Evolutionary conservation across 2,888 invertebrate species (phyloP), one percentile per base, ranked within the genome.

Genomic region (Drosophila helvetica): DNA sequence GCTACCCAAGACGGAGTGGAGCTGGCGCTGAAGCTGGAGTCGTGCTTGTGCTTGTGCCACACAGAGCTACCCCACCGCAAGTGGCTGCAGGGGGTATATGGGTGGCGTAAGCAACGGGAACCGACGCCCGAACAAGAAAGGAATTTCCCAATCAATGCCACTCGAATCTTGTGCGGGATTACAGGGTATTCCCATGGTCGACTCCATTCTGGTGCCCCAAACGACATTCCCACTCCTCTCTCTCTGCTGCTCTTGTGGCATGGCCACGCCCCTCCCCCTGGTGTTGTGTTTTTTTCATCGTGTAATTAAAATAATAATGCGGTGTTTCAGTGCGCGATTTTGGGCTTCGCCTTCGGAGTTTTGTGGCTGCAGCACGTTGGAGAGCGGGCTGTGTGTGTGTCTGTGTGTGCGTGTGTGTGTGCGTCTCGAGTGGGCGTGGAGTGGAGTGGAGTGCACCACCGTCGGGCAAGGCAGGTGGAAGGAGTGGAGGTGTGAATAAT

Each of bases 271-370:
- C 15, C 45, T 38, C 22, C 27, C 22, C 45, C 33, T 17, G 1
- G 18, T n/a, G 27, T 42, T 46, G 25, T 33, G 30, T 19, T 54
- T 71, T 66, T 72, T 86, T 53, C 78, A 52, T 75, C 38, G 71
- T 86, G 86, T 80, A 86, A 81, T 81, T 81, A 81, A 83, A 81
- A 86, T 81, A 81, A 81, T 81, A 81, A 81, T 83, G 71, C 57
- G 71, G 57, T 58, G 72, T 57, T 38, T 66, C 54, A 50, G 65
- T 65, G 38, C 38, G 38, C 22, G 15, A n/a, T 22, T 50, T 50
- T n/a, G 25, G 7, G 12, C 22, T 50, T 52, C 33, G 18, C 22
- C 66, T 43, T 43, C 66, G 42, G 65, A 66, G 66, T 66, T 50
- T 48, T 62, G 57, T 46, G 57, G 60, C 38, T 38, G n/a, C 38